phyloP scores from a whole-genome alignment of 2,113 vertebrate genomes.

The Leucoraja erinaceus region DNA sequence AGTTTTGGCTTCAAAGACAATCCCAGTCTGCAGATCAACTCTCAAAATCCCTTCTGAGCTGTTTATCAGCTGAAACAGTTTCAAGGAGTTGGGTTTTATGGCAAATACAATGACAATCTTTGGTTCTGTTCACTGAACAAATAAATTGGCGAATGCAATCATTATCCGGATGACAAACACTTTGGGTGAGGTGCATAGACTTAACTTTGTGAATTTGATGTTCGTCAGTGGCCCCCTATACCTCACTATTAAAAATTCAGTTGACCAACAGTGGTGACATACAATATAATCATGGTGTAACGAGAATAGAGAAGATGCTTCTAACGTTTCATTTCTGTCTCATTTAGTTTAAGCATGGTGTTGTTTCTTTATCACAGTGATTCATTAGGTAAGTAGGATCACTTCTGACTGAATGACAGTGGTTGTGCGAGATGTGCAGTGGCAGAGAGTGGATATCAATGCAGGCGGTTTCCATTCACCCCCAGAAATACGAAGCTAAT shows the following conservation, averaged over 20 bases:
- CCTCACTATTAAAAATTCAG: neutral
- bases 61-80: neutral
- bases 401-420: neutral
- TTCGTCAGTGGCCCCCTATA: neutral
- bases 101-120: neutral
- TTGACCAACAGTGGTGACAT: neutral
- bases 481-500: conserved; percentile 10
- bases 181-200: neutral
- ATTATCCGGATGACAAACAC: neutral
- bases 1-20: neutral
- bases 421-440: neutral
- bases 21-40: neutral
- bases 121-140: neutral
- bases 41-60: neutral
- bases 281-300: neutral
- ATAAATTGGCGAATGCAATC: neutral
- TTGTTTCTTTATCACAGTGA: conserved; percentile 10
- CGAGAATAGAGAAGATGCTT: conserved; percentile 1
- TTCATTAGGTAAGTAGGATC: conserved; percentile 17
- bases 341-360: conserved; percentile 7
- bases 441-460: conserved; percentile 35
- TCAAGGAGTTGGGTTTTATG: neutral
- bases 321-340: conserved; percentile 3
- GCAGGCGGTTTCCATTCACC: conserved; percentile 22
- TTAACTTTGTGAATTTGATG: neutral